Base-by-base conservation (phyloP, 2,797 vertebrate species). In the Loriculus beryllinus region DNA sequence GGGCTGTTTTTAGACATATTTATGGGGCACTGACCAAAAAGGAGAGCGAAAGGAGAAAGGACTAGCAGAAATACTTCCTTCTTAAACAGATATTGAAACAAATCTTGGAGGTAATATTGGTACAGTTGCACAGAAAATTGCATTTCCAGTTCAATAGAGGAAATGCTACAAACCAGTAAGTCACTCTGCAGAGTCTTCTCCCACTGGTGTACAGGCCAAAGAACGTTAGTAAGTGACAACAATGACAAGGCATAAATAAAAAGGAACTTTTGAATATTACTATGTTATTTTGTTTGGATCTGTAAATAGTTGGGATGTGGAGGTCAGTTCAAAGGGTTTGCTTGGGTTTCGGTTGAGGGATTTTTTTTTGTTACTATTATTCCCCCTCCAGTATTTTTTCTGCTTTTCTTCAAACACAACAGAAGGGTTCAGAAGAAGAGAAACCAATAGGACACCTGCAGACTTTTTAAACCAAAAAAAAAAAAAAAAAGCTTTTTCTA, bases 81-180 rank as follows among this genome's bases (percentile, higher is more conserved):
- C 59, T 48, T 22, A 54, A 75, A 42, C 9, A 21, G 67, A n/a
- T 67, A 47, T 6, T 9, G 31, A 87, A 72, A 18, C 0, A 3
- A 78, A 22, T 35, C 19, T 57, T 82, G 47, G 54, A 33, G 49
- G 29, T 35, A 69, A 37, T 29, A 75, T 54, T 10, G 21, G 22
- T 7, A 22, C 3, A 49, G 45, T 17, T 22, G 9, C 19, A 64
- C 10, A 77, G 43, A 48, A 78, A 69, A 65, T 8, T 0, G 0
- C 4, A 48, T 68, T 85, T 64, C 9, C 26, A 45, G 8, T 68
- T 60, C 57, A 57, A 33, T 72, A 79, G 15, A 81, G 7, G 12
- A 37, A 68, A 71, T 39, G 31, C 13, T 29, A n/a, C 12, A 68
- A 63, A n/a, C 28, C 9, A 70, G 2, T 14, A 49, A 67, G 22